Evolutionary conservation across 2,888 invertebrate species (phyloP), one percentile per base, ranked within the genome.

Genomic region (Apocheima hispidaria): DNA sequence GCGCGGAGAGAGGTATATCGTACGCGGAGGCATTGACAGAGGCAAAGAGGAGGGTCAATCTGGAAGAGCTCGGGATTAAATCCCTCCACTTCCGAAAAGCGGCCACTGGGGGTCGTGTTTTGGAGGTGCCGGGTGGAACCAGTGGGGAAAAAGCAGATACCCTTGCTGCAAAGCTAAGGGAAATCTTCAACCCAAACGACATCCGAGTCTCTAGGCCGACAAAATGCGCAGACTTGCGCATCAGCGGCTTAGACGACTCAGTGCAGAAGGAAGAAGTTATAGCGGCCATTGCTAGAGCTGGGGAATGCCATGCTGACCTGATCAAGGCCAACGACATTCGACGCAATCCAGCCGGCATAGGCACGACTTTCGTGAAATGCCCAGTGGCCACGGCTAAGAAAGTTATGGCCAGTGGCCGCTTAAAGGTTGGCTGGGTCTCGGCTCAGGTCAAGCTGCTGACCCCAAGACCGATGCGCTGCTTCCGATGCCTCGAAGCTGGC

Each of bases 161-260:
- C 0, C 54, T 71, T 0, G 71, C 69, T 0, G 33, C 23, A 0
- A 62, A 57, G 33, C 40, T 72, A 7, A 41, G 46, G 7, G 56
- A 60, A 23, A n/a, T 35, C 1, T 35, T 64, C 6, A 4, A 2
- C 6, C 53, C 41, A 0, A 40, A 52, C 0, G 60, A 43, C 1
- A 1, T 57, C 0, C 26, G 28, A 5, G 50, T 69, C 0, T 33
- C 64, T 12, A 57, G 66, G 23, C 66, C 69, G 0, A 23, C 18
- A 0, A 69, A 66, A 10, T 43, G 33, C 12, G 59, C 56, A 0
- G 68, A 68, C 0, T 5, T 73, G 4, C 58, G 63, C 0, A 16
- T 72, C 0, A 53, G 61, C 0, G 71, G 65, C 0, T 41, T 72
- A 14, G 71, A 69, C 14, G 69, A 70, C 46, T 66, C 73, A 0